These are phyloP conservation scores for Ailurus styani DNA, from an alignment of 2,113 vertebrate species.

Conservation along the genomic window DNA sequence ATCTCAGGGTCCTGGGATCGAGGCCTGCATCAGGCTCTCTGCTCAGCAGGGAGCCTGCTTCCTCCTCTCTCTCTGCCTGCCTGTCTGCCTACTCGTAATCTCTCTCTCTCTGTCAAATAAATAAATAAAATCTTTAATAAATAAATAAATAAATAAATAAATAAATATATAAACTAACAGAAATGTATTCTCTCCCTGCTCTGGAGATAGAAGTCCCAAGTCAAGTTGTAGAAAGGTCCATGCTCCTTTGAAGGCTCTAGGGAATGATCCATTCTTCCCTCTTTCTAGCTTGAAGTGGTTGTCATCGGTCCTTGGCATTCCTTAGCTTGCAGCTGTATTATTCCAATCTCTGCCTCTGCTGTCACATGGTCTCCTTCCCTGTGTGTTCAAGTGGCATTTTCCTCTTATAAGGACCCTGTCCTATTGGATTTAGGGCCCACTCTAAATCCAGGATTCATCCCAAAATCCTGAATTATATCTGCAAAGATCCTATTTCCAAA, in stretches of 20 bases:
- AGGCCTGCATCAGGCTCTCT: too few relatives aligned
- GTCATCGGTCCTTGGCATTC: not conserved
- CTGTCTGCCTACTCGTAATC: too few relatives aligned
- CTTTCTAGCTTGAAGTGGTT: not conserved
- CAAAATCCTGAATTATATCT: not conserved
- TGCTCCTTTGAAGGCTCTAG: not conserved
- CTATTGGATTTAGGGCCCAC: not conserved
- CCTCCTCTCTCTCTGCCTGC: too few relatives aligned
- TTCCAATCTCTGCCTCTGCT: not conserved
- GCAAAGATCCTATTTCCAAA: not conserved
- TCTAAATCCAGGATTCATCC: not conserved
- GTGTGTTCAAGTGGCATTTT: not conserved
- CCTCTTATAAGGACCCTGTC: not conserved
- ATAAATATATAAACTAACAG: not conserved
- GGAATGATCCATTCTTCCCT: not conserved
- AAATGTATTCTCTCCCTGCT: not conserved
- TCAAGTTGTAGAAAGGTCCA: not conserved
- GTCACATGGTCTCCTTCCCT: not conserved
- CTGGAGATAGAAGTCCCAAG: not conserved
- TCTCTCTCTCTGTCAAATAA: too few relatives aligned
- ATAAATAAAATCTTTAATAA: too few relatives aligned
- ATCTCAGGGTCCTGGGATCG: too few relatives aligned
- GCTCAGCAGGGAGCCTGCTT: too few relatives aligned
- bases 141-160: too few relatives aligned
- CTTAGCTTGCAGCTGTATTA: not conserved